Percentiles rank a stretch among this genome's conserved stretches.
Conservation (phyloP, 35 echinoderm and acorn worm species). For the Ophiothrix spiculata region DNA sequence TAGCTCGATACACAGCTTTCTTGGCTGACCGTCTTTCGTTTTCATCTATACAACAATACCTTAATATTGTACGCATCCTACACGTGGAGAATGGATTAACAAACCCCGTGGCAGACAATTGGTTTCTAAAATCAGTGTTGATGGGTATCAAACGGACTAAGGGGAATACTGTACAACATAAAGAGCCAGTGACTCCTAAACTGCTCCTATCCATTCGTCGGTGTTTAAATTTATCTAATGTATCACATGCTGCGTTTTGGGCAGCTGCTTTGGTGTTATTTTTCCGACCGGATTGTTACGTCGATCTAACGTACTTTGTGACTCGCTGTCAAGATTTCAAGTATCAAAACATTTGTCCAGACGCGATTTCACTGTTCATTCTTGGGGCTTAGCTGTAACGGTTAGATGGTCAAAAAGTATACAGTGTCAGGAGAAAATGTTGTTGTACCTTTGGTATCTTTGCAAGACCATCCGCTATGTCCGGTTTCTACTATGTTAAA, state of each 20-base stretch:
- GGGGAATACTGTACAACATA: not conserved
- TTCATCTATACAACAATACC: not conserved
- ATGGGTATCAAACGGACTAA: not conserved
- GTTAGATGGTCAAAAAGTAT: not conserved
- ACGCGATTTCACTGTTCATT: not conserved
- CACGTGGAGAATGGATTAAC: not conserved
- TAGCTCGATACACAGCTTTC: not conserved
- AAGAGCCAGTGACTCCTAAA: not conserved
- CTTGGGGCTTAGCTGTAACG: not conserved
- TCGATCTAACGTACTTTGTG: not conserved
- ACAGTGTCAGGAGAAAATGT: not conserved
- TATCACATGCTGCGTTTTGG: not conserved
- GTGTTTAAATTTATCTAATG: not conserved
- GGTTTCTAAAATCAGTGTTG: not conserved
- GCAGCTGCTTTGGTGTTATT: not conserved
- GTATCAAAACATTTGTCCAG: not conserved
- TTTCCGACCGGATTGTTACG: not conserved
- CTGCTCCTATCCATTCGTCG: not conserved
- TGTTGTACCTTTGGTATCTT: not conserved
- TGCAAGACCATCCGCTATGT: not conserved
- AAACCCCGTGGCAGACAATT: not conserved
- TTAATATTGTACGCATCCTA: not conserved
- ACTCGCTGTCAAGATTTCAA: not conserved
- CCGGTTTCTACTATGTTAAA: not conserved
- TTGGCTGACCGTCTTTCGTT: not conserved